Evolutionary conservation across 2,113 vertebrate species (phyloP).

Genomic region (Zosterops japonicus): DNA sequence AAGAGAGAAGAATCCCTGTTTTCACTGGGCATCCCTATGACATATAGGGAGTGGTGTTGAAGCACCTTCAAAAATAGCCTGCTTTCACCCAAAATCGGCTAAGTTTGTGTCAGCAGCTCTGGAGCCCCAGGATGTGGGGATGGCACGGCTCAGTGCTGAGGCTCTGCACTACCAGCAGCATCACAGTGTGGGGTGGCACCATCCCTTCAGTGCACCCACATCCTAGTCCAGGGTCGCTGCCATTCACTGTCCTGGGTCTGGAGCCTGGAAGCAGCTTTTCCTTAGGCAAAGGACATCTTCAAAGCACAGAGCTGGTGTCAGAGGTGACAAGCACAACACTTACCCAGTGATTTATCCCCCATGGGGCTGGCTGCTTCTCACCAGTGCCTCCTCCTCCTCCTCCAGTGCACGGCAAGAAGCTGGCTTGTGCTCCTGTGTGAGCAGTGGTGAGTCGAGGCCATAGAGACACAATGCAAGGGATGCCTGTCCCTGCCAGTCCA

Average conservation of each 20-base stretch:
- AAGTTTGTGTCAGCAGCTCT: background rate
- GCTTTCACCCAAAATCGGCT: background rate
- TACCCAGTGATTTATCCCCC: background rate
- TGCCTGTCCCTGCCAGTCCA: rapidly evolving
- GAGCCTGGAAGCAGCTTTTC: background rate
- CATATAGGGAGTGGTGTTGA: rapidly evolving
- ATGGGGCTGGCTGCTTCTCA: background rate
- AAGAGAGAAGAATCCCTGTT: background rate
- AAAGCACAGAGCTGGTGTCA: background rate
- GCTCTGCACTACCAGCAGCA: background rate
- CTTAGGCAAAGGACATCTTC: background rate
- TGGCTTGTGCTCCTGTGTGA: background rate
- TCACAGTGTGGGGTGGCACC: rapidly evolving
- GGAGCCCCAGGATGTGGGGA: rapidly evolving
- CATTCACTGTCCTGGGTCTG: background rate
- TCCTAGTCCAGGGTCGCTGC: rapidly evolving
- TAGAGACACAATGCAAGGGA: background rate
- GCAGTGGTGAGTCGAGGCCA: background rate
- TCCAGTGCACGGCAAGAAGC: rapidly evolving
- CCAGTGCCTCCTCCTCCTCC: background rate
- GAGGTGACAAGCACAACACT: background rate
- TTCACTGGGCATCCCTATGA: background rate
- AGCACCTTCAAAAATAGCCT: background rate
- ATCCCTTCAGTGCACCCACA: background rate
- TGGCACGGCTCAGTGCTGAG: background rate